Base-by-base conservation (phyloP, 2,113 vertebrate genomes). In the Microcebus tavaratra region DNA sequence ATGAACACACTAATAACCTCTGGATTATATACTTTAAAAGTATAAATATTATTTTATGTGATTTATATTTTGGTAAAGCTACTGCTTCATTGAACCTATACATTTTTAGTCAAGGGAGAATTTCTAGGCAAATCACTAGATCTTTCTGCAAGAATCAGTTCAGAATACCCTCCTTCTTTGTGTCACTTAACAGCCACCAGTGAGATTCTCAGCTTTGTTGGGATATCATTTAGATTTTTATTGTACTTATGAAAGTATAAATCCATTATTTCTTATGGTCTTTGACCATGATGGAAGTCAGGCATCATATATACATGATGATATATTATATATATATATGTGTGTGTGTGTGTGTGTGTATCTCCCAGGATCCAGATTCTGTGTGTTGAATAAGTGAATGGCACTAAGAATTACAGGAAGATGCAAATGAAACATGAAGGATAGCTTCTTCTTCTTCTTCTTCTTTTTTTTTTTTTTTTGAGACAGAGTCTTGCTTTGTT, bases 361-460 rank as follows among this genome's bases (percentile, higher is more conserved):
- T 87, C 23, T 50, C 48, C 7, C 17, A 48, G 36, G 25, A 88
- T 85, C 25, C 10, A 73, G 13, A 3, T 73, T 82, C 18, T 68
- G 10, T 42, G 5, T 59, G 27, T 59, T 95, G 50, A 88, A 55
- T 59, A 68, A 76, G 13, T 70, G 50, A 81, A 36, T 31, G 31
- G 23, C 83, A 17, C n/a, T 76, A 17, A 14, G 50, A n/a, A 45
- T 18, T 59, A 15, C 18, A 73, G 31, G 6, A 59, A 21, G 1
- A 2, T 53, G 0, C 29, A 48, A 27, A 36, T 29, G 34, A 90
- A 55, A 0, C 31, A 36, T 53, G 94, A 65, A n/a, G 10, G 86
- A 93, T 0, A 0, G 75, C 15, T 80, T 34, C 59, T 67, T 31
- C 42, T 42, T 42, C 42, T 42, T 42, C 42, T 42, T n/a, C n/a